These are phyloP conservation scores for Buceros bicornis DNA, from an alignment of 2,797 vertebrate genomes.

Conservation along the genomic window DNA sequence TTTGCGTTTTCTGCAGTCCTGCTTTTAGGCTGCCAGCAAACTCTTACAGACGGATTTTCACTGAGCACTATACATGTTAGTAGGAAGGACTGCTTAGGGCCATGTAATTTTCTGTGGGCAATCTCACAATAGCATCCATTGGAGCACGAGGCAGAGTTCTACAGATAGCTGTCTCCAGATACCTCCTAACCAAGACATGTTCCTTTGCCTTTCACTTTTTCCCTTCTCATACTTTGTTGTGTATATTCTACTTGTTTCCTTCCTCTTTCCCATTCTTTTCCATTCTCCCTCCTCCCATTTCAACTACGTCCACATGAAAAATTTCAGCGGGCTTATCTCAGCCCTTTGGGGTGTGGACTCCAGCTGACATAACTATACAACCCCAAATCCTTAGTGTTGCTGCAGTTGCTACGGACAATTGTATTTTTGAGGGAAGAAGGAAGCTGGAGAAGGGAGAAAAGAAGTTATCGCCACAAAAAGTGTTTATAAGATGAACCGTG, in stretches of 20 bases:
- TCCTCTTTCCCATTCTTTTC: background rate
- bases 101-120: background rate
- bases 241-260: background rate
- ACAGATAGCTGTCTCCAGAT: background rate
- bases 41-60: background rate
- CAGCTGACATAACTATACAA: background rate
- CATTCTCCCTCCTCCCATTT: background rate
- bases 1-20: constrained; percentile 28
- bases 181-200: background rate
- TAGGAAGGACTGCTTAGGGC: background rate
- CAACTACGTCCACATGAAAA: background rate
- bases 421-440: background rate
- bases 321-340: background rate
- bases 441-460: background rate
- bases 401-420: background rate
- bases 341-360: background rate
- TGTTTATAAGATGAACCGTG: background rate
- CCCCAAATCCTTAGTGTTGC: background rate
- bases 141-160: background rate
- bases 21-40: constrained; percentile 4
- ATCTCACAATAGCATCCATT: background rate
- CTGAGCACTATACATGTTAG: background rate
- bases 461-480: background rate
- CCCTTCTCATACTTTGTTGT: background rate
- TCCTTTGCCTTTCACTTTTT: background rate